Evolutionary conservation across 1,140 invertebrate genomes (phyloP).

Genomic region (Epicauta chinensis): DNA sequence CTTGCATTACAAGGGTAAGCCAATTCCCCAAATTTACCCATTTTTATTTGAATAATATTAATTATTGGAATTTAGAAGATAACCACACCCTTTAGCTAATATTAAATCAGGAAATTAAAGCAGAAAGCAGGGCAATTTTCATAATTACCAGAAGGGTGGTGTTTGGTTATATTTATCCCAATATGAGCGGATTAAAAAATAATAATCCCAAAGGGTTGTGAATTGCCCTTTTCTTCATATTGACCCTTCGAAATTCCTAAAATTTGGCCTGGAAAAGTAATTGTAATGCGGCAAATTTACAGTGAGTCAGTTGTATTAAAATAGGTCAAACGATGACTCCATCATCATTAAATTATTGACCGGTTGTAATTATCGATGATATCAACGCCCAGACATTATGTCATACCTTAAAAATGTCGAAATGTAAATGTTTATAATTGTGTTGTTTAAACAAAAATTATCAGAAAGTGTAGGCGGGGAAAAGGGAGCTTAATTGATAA

Average conservation of each 20-base stretch:
- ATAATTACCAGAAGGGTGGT: too few relatives aligned
- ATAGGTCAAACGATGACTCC: constrained; percentile 7
- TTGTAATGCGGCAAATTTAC: constrained; percentile 9
- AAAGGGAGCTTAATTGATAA: too few relatives aligned
- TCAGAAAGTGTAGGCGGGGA: too few relatives aligned
- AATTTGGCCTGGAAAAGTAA: neutral
- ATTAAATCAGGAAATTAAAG: too few relatives aligned
- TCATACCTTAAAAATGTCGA: constrained; percentile 3
- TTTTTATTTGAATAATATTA: neutral
- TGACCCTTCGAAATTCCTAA: neutral
- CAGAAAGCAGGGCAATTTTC: too few relatives aligned
- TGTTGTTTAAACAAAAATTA: neutral
- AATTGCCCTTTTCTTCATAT: too few relatives aligned
- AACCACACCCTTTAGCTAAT: too few relatives aligned
- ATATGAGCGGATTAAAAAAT: too few relatives aligned
- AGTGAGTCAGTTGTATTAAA: constrained; percentile 1
- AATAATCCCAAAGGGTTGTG: too few relatives aligned
- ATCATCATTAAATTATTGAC: neutral
- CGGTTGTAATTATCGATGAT: neutral
- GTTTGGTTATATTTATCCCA: too few relatives aligned
- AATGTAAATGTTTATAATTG: neutral
- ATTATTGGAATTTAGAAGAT: neutral
- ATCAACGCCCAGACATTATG: constrained; percentile 4
- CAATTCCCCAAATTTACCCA: neutral
- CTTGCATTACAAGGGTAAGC: too few relatives aligned